Evolutionary conservation across 2,113 vertebrate genomes (phyloP), one percentile per base, ranked within the genome.

Genomic region (Aplodontia rufa): DNA sequence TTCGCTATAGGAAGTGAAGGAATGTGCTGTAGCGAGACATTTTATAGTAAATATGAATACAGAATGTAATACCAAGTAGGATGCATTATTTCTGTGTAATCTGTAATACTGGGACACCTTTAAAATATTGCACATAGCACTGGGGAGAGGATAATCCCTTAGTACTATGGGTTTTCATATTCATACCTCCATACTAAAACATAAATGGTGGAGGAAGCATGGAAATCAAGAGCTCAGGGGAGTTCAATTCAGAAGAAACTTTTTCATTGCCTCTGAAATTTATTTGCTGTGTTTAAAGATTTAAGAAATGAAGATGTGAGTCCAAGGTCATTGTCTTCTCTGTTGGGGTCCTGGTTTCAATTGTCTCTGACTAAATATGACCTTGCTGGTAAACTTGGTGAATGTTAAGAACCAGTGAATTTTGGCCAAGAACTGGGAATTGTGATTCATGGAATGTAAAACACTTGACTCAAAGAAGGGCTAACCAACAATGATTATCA

Each of bases 21-120:
- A 8, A 93, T 75, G 42, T 62, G 93, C 53, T 79, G 13, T 74
- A 97, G 75, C 40, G 87, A 97, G 96, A 91, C 60, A 87, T 51
- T 96, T 96, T 78, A 94, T 28, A 92, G 96, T 95, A 98, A 98
- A 97, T 92, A 96, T 20, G 86, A 78, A 20, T 5, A 72, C 28
- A 53, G 93, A 97, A 97, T 93, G 91, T 78, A 97, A 97, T 74
- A 55, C 78, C 86, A 87, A 97, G 96, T 86, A 94, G 94, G 17
- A 72, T 69, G 16, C 40, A 80, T 96, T 96, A 93, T 96, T 98
- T 97, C 92, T 76, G 90, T 95, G 81, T 60, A 85, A 90, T 91
- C 84, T 95, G 4, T 92, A 94, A 97, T 45, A 55, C 68, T 0
- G 1, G 80, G 66, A 90, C 32, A 94, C 62, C 42, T 97, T 91